Evolutionary conservation across 1,140 invertebrate species (phyloP), one percentile per base, ranked within the genome.

Genomic region (Stenopsyche tienmushanensis): DNA sequence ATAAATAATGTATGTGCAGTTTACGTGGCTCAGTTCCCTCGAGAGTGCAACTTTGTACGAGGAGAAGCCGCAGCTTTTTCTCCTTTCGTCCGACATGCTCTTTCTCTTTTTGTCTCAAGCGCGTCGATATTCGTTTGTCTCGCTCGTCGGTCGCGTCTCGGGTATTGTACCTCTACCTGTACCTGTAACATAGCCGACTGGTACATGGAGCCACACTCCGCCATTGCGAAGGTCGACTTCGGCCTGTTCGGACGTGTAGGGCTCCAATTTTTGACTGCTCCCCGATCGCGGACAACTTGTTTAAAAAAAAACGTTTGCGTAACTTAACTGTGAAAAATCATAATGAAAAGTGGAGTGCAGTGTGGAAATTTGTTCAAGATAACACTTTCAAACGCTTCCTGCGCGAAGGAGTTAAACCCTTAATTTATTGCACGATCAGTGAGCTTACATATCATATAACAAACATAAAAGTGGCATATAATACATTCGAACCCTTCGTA

Each of bases 171-270:
- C n/a, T n/a, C n/a, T n/a, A n/a, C n/a, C n/a, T n/a, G n/a, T n/a
- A n/a, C n/a, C n/a, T n/a, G n/a, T n/a, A n/a, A n/a, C n/a, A n/a
- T 9, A 3, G 52, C 52, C 24, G 57, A 13, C 24, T 21, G 34
- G 18, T 17, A 15, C 26, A 26, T 34, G 23, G 2, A 18, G 55
- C 55, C 29, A 13, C 29, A 5, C 5, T 8, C 54, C 54, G 54
- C 54, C 57, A 60, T 60, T 60, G 57, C 57, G 57, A 60, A 60
- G 57, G 57, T 60, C 57, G 57, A 60, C 57, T 26, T 18, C 42
- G 57, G 24, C 13, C 24, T 1, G 57, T n/a, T 41, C 57, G 57
- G 42, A 26, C 57, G 57, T 47, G 20, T 60, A 17, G 29, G 29
- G 42, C 42, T 24, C 23, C n/a, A n/a, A 2, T 3, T 53, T 18